Conservation (phyloP, 2,888 invertebrate species). For the Meghimatium bilineatum region DNA sequence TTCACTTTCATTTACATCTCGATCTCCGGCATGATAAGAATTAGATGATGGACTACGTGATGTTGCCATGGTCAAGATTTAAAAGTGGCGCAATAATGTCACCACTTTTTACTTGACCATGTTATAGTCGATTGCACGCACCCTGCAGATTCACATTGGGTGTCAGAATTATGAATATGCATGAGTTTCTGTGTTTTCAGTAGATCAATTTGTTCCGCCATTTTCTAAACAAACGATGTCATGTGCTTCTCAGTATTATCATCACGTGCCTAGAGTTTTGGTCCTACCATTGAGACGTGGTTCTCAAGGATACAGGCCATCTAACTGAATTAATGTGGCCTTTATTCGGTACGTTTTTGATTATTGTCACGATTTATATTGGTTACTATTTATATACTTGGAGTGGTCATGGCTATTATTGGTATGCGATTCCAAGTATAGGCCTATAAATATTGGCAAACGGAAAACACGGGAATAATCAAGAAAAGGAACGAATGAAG, state of each 20-base stretch:
- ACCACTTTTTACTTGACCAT: not conserved
- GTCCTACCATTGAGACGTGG: too few species aligned
- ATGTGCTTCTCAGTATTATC: not conserved
- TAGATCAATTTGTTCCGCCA: not conserved
- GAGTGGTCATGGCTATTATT: too few species aligned
- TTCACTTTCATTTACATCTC: too few species aligned
- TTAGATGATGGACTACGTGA: not conserved
- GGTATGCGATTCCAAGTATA: too few species aligned
- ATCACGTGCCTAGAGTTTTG: not conserved
- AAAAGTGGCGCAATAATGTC: not conserved
- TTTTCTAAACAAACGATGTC: conserved; percentile 37
- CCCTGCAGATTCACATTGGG: conserved; percentile 4
- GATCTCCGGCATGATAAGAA: not conserved
- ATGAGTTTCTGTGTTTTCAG: not conserved
- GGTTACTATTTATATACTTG: too few species aligned
- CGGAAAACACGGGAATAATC: too few species aligned
- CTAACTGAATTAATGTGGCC: too few species aligned
- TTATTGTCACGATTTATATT: too few species aligned
- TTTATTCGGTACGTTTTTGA: too few species aligned
- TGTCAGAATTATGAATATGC: not conserved
- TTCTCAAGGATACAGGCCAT: too few species aligned
- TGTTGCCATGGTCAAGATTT: not conserved
- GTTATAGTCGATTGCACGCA: not conserved
- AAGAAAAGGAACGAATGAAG: too few species aligned
- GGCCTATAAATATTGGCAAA: too few species aligned